phyloP scores from a whole-genome alignment of 2,888 invertebrate species.

The Nesidiocoris tenuis region DNA sequence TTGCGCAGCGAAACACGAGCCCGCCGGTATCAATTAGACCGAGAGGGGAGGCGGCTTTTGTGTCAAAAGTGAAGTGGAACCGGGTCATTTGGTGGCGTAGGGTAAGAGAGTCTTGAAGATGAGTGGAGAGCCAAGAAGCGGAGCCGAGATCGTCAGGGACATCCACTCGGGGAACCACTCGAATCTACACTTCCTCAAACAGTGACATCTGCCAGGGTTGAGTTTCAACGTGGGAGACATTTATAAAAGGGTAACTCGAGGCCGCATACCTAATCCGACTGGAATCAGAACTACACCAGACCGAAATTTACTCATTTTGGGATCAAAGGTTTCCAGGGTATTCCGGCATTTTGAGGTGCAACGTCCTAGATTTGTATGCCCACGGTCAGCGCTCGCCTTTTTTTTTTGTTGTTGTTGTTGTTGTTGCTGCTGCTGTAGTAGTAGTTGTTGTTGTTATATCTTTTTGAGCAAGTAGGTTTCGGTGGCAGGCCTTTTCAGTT shows the following conservation, averaged over 20 bases:
- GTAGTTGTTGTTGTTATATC: too few species aligned
- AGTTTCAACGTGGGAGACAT: neutral
- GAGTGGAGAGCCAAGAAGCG: neutral
- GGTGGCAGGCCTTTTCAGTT: too few species aligned
- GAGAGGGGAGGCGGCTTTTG: neutral
- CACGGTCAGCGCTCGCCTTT: too few species aligned
- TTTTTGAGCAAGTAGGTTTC: too few species aligned
- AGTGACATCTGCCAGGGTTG: neutral
- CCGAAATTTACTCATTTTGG: too few species aligned
- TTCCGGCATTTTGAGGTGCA: too few species aligned
- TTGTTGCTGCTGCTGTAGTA: too few species aligned
- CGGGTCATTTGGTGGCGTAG: neutral
- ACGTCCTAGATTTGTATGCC: too few species aligned
- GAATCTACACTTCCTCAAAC: neutral
- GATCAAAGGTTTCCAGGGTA: too few species aligned
- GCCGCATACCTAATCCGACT: too few species aligned
- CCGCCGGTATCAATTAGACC: neutral
- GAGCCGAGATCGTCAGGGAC: neutral
- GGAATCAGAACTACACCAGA: too few species aligned
- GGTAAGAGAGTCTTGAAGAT: neutral
- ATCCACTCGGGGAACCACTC: neutral
- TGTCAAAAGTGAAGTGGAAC: neutral
- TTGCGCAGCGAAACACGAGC: neutral
- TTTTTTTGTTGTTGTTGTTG: too few species aligned
- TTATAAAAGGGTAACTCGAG: neutral